These are phyloP conservation scores for Rallus limicola DNA, from an alignment of 2,113 vertebrate genomes.

Conservation along the genomic window DNA sequence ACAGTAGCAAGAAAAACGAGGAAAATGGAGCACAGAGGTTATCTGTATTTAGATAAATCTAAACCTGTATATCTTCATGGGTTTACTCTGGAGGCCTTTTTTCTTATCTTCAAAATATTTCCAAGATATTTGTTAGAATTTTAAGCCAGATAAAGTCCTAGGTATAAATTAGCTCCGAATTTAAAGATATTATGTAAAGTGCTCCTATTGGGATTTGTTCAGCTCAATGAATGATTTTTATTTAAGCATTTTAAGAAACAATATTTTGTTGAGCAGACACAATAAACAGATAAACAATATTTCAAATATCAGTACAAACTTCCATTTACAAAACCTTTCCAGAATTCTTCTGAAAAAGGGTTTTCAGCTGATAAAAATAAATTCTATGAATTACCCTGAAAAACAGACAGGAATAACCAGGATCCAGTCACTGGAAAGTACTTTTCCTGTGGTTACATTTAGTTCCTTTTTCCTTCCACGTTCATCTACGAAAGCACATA, in stretches of 20 bases:
- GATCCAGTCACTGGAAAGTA: not conserved
- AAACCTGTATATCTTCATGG: not conserved
- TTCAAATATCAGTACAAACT: conserved; percentile 52
- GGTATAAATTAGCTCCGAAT: not conserved
- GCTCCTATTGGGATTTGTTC: not conserved
- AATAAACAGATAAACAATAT: conserved; percentile 43
- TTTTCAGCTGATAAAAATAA: conserved; percentile 60
- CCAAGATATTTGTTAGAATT: not conserved
- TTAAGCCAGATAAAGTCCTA: not conserved
- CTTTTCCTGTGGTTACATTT: not conserved
- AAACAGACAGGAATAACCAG: conserved; percentile 13
- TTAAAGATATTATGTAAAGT: conserved; percentile 10
- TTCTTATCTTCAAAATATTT: not conserved
- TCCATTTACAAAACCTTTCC: conserved; percentile 60
- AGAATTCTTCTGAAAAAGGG: conserved; percentile 42
- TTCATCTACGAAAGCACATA: not conserved
- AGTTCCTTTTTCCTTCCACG: not conserved
- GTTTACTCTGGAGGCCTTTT: not conserved
- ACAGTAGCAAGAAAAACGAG: not conserved
- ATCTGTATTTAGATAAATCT: not conserved
- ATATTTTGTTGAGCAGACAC: not conserved
- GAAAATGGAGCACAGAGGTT: not conserved
- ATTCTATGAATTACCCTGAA: conserved; percentile 46
- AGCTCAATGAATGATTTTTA: not conserved
- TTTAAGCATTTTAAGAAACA: not conserved